Evolutionary conservation across 2,888 invertebrate genomes (phyloP).

Genomic region (Drosophila sordidula): DNA sequence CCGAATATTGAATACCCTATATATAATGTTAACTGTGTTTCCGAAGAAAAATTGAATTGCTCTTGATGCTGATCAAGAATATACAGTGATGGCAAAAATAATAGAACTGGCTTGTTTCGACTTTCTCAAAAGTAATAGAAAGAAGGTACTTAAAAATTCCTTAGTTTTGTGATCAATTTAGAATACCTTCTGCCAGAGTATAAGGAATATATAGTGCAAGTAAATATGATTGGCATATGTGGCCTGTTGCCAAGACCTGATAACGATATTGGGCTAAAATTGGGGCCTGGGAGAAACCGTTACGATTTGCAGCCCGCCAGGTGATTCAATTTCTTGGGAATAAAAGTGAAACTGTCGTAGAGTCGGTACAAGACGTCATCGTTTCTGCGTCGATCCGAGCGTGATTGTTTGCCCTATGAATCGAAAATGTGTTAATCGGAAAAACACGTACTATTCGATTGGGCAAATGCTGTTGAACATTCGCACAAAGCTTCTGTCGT

Average conservation of each 20-base stretch:
- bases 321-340: slow-evolving; percentile 58
- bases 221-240: slow-evolving; percentile 1
- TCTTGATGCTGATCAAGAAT: too few species aligned
- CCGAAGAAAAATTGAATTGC: too few species aligned
- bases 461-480: slow-evolving; percentile 54
- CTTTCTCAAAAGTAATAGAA: too few species aligned
- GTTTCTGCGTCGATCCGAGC: not conserved
- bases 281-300: slow-evolving; percentile 4
- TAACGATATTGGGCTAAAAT: slow-evolving; percentile 1
- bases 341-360: slow-evolving; percentile 65
- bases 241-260: slow-evolving; percentile 46
- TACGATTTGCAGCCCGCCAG: slow-evolving; percentile 2
- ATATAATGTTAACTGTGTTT: too few species aligned
- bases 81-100: too few species aligned
- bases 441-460: slow-evolving; percentile 58
- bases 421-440: slow-evolving; percentile 73
- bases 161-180: too few species aligned
- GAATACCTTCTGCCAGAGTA: not conserved
- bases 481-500: slow-evolving; percentile 38
- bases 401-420: slow-evolving; percentile 59
- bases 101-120: too few species aligned
- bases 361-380: slow-evolving; percentile 14
- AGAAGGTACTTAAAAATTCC: too few species aligned
- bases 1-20: too few species aligned
- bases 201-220: not conserved